Evolutionary conservation across 2,113 vertebrate genomes (phyloP), one percentile per base, ranked within the genome.

Genomic region (Trachemys scripta): DNA sequence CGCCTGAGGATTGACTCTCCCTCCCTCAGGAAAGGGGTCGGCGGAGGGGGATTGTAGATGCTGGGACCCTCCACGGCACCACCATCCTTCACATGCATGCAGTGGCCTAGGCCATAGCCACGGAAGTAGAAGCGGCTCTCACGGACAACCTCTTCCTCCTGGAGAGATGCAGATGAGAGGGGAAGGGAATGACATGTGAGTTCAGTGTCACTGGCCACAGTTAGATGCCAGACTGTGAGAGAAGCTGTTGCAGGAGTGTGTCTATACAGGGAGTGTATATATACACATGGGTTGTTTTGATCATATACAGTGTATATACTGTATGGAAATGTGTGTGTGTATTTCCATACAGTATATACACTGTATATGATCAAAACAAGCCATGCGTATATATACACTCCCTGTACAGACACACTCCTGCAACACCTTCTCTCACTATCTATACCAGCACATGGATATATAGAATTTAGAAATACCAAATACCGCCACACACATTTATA

Each of bases 61-160:
- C 97, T 94, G 10, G 98, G 95, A 3, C 95, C 98, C 84, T 99
- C 99, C 82, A 98, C 94, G 11, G 98, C 72, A 1, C 96, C 94
- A 6, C 98, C 97, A 0, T 99, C 98, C 93, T 98, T 99, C 3
- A 95, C 95, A 97, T 99, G 99, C 94, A 99, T 97, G 96, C 98
- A 99, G 87, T 99, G 99, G 57, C 99, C 98, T 92, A 99, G 96
- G 92, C 99, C 99, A 1, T 99, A 99, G 92, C 98, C 98, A 59
- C 96, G 98, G 96, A 99, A 98, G 97, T 99, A 99, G 97, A 99
- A 99, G 53, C 98, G 98, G 31, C 98, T 98, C 89, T 99, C 99
- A 0, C 96, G 98, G 94, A 98, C 97, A 8, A 99, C 98, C 97
- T 99, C 98, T 88, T 99, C 99, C 87, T 99, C 99, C 98, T 99